Conservation (phyloP, 2,888 invertebrate species). For the Allacma fusca region DNA sequence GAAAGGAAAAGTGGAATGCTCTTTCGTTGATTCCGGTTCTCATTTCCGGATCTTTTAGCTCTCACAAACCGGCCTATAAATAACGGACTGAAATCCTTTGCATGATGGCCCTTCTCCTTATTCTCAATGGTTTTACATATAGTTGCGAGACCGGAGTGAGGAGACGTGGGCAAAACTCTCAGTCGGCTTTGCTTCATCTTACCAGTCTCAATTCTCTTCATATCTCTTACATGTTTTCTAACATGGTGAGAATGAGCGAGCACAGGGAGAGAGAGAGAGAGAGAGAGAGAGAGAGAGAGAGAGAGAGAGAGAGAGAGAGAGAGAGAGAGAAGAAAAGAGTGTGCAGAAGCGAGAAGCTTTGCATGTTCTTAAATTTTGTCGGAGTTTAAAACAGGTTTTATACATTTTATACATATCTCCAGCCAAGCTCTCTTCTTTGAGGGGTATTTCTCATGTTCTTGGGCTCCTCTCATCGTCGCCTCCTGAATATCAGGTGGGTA, state of each 20-base stretch:
- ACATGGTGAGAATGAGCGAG: background rate
- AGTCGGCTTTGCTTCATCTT: slow-evolving; percentile 20
- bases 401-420: background rate
- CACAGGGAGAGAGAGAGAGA: no score
- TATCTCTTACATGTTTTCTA: background rate
- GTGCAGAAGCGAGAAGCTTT: background rate
- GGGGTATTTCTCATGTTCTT: background rate
- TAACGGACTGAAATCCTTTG: slow-evolving; percentile 46
- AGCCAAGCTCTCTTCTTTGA: background rate
- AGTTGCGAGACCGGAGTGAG: background rate
- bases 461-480: background rate
- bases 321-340: background rate
- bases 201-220: background rate
- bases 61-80: slow-evolving; percentile 52
- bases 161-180: slow-evolving; percentile 15
- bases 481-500: slow-evolving; percentile 35
- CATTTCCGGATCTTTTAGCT: slow-evolving; percentile 55
- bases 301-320: no score
- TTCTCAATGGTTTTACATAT: slow-evolving; percentile 26
- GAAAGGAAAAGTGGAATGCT: slow-evolving; percentile 53
- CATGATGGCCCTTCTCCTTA: slow-evolving; percentile 34
- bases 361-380: slow-evolving; percentile 13
- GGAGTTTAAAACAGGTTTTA: background rate
- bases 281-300: no score
- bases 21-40: slow-evolving; percentile 56